Evolutionary conservation across 2,113 vertebrate genomes (phyloP).

Genomic region (Urocitellus parryii): DNA sequence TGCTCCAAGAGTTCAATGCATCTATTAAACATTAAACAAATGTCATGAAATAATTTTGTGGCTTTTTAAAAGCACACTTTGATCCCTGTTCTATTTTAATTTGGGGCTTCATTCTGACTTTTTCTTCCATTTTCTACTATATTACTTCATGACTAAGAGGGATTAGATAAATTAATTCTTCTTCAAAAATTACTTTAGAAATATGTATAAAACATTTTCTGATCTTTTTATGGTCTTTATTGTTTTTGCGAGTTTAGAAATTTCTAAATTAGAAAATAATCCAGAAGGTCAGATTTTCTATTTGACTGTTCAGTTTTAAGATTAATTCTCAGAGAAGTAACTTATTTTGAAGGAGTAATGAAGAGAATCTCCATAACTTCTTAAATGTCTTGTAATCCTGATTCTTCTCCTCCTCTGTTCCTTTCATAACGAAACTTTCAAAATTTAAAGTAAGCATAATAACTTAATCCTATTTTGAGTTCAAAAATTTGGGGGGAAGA

Average conservation of each 20-base stretch:
- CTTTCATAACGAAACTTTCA: background rate
- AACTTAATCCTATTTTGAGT: background rate
- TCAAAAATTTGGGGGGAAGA: background rate
- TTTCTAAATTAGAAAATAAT: background rate
- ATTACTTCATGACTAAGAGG: background rate
- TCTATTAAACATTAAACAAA: constrained; percentile 2
- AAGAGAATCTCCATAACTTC: background rate
- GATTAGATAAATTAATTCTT: background rate
- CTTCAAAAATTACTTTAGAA: background rate
- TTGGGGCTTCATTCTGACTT: background rate
- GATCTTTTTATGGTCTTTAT: background rate
- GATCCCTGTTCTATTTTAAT: background rate
- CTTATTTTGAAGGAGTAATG: background rate
- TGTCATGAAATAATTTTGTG: background rate
- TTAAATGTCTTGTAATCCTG: background rate
- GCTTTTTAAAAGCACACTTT: constrained; percentile 4
- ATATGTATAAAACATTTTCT: constrained; percentile 30
- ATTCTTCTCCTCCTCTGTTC: background rate
- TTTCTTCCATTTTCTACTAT: background rate
- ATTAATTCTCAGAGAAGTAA: constrained; percentile 29
- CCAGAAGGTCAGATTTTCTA: background rate
- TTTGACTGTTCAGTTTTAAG: background rate
- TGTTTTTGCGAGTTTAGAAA: background rate
- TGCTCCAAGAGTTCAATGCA: background rate
- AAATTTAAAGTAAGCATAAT: background rate